Evolutionary conservation across 2,797 vertebrate genomes (phyloP).

Genomic region (Cuniculus paca): DNA sequence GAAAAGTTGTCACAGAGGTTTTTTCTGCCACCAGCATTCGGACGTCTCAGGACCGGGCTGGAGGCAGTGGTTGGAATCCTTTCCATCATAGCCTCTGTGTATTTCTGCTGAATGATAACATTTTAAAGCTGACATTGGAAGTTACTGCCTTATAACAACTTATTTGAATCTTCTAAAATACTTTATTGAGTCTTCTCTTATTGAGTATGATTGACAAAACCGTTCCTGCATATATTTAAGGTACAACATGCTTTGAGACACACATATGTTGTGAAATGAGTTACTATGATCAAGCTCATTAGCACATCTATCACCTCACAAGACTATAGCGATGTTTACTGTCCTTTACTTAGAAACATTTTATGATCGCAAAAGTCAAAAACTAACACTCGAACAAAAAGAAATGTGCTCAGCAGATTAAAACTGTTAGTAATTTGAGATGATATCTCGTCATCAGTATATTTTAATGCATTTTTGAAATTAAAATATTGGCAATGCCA

Average conservation of each 20-base stretch:
- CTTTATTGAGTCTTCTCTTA: not conserved
- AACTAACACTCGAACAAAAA: not conserved
- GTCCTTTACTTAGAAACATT: not conserved
- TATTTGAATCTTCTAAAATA: not conserved
- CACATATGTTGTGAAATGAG: not conserved
- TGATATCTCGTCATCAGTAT: not conserved
- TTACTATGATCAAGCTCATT: not conserved
- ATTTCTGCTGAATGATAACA: not conserved
- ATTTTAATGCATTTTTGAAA: not conserved
- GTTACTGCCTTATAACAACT: not conserved
- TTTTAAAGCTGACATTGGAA: not conserved
- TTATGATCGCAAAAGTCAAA: not conserved
- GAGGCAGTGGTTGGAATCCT: not conserved
- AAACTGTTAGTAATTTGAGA: not conserved
- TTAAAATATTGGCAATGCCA: not conserved
- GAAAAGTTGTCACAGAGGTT: not conserved
- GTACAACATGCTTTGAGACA: not conserved
- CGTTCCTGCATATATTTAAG: not conserved
- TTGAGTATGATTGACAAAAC: not conserved
- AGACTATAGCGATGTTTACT: not conserved
- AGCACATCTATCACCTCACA: not conserved
- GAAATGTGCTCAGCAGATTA: not conserved
- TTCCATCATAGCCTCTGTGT: rapidly evolving
- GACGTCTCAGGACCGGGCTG: not conserved
- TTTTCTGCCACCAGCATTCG: not conserved